Evolutionary conservation across 2,113 vertebrate species (phyloP), one percentile per base, ranked within the genome.

Genomic region (Rhipidura dahli): DNA sequence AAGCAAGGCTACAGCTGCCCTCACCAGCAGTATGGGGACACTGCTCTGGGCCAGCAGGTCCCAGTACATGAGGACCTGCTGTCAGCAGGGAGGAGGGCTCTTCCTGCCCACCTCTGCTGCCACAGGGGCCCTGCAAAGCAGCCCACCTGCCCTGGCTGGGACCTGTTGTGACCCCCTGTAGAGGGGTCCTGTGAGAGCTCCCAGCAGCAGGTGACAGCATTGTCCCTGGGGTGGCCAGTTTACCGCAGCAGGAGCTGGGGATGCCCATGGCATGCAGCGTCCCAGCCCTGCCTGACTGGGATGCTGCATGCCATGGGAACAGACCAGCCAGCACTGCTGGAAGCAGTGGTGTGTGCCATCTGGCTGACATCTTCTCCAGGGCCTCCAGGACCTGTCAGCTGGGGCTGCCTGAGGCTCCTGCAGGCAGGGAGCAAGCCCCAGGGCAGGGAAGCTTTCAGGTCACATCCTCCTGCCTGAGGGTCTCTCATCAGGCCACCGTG

Each of bases 401-500:
- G 42, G 12, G 22, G 22, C 39, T 91, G 64, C 49, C 64, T 20
- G 8, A 22, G 33, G 64, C 64, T 81, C 13, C 37, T 54, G 44
- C 9, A 0, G 42, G 39, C 63, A 68, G 30, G 21, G 44, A 79
- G 28, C 2, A 3, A 70, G 57, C 15, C 15, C 5, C 1, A 5
- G 54, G 40, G 35, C 42, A 50, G 26, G 18, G 37, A 33, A 60
- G 23, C 22, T 39, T 42, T 35, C 0, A 1, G 66, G 40, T 66
- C 24, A 71, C 63, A 83, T 45, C 35, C 33, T 90, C 9, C 27
- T 86, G 66, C 80, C 61, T 47, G 33, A 9, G 27, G 31, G 30
- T 88, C 57, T n/a, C 1, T 3, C 27, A 19, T 2, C 2, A 3
- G 30, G 27, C 18, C 71, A 33, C 31, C 0, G 0, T 1, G 1